Evolutionary conservation across 35 echinoderm and acorn worm species (phyloP), one percentile per base, ranked within the genome.

Genomic region (Ophiothrix spiculata): DNA sequence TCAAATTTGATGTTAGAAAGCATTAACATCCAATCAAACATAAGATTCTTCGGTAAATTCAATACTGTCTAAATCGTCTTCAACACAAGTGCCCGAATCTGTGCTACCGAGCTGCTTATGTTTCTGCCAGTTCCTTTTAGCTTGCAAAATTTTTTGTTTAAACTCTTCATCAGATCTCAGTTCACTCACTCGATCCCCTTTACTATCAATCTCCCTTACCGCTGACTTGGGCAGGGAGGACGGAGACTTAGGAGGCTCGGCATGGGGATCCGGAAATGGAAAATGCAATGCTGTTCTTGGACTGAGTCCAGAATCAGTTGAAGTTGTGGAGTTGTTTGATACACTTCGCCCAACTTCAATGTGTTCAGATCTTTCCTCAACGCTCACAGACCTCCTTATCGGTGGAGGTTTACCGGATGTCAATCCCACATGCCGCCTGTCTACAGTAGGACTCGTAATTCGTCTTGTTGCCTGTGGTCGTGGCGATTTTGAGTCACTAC

Each of bases 41-140:
- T 95, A 95, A 21, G 93, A 91, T 75, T 95, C 93, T 83, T 95
- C 93, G 37, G 85, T 86, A 75, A 88, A 95, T 19, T 95, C 93
- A 54, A 95, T 91, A 74, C 77, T 91, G 69, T 76, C 83, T 42
- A 83, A 81, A 60, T 95, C n/a, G n/a, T n/a, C 89, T 46, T 85
- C 85, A 25, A 85, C 79, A 45, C 80, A 82, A 11, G 81, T 60
- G 34, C 80, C 78, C 23, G 87, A 87, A 49, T 91, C 88, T 3
- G 76, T 77, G 19, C 85, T 88, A 32, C 77, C 75, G 3, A n/a
- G 56, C 10, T 86, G 75, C 25, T 75, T 78, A 15, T 64, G 39
- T 73, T 79, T 79, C 79, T 87, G 93, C 93, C 93, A 91, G 35
- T 95, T 39, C 11, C 54, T 2, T 23, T 60, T 86, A 10, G 80